Conservation (phyloP, 2,888 invertebrate genomes). For the Sialis fuliginosa region DNA sequence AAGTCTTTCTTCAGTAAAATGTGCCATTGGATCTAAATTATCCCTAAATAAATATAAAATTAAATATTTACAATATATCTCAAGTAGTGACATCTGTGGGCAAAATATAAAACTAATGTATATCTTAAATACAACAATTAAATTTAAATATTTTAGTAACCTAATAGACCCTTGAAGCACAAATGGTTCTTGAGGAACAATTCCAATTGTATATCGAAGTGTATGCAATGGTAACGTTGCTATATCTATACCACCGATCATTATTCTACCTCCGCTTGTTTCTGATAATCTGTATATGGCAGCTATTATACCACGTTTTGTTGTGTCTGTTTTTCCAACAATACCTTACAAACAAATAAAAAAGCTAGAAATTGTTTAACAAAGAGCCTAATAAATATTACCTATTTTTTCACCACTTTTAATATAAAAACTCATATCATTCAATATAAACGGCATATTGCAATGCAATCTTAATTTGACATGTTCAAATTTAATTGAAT, state of each 20-base stretch:
- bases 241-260: conserved; percentile 34
- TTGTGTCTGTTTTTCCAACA: conserved; percentile 29
- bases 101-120: too few relatives aligned
- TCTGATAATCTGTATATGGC: conserved; percentile 41
- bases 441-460: conserved; percentile 28
- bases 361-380: not conserved
- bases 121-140: conserved; percentile 17
- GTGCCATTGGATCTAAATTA: conserved; percentile 27
- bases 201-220: conserved; percentile 29
- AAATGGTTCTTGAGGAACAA: conserved; percentile 44
- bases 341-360: conserved; percentile 20
- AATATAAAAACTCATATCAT: conserved; percentile 33
- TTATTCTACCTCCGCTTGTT: conserved; percentile 29
- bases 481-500: conserved; percentile 27
- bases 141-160: not conserved
- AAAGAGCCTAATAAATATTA: conserved; percentile 12
- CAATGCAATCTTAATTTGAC: conserved; percentile 30
- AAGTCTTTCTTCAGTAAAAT: conserved; percentile 21
- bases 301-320: conserved; percentile 37
- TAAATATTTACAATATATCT: not conserved
- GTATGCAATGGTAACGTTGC: conserved; percentile 13
- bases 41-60: conserved; percentile 18
- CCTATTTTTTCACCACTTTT: conserved; percentile 38
- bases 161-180: conserved; percentile 37
- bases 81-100: too few relatives aligned